Conservation (phyloP, 1,140 invertebrate genomes). For the Fopius arisanus region DNA sequence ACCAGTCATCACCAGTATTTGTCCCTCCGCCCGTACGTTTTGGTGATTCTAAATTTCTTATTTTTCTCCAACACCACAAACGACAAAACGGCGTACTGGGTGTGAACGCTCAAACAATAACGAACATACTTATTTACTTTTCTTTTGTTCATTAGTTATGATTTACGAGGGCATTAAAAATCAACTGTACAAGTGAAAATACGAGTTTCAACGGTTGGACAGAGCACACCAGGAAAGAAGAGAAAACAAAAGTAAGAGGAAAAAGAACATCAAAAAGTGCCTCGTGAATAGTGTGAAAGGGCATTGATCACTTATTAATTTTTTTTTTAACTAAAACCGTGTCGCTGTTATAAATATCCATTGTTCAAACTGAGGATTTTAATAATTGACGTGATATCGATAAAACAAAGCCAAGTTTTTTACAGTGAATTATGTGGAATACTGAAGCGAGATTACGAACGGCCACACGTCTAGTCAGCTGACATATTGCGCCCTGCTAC, state of each 20-base stretch:
- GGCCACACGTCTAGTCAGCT: conserved; percentile 65
- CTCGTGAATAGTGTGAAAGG: conserved; percentile 28
- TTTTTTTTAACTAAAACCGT: conserved; percentile 10
- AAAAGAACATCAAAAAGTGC: conserved; percentile 11
- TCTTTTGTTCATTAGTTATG: background rate
- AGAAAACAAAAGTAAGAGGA: conserved; percentile 1
- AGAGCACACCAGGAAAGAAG: background rate
- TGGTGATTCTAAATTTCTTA: conserved; percentile 34
- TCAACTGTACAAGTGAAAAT: background rate
- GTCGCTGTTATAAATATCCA: background rate
- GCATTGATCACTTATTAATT: background rate
- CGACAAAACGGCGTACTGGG: conserved; percentile 29
- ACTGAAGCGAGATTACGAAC: conserved; percentile 58
- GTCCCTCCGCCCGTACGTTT: conserved; percentile 41
- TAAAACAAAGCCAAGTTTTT: conserved; percentile 37
- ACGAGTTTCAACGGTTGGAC: background rate
- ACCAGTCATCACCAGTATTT: conserved; percentile 49
- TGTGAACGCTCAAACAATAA: conserved; percentile 29
- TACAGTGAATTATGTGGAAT: conserved; percentile 62
- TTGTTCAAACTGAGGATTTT: background rate
- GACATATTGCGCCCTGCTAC: conserved; percentile 66
- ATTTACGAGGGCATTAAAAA: conserved; percentile 5
- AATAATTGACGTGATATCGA: conserved; percentile 20
- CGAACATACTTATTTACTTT: background rate
- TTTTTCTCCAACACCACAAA: conserved; percentile 11